Conservation (phyloP, 2,113 vertebrate genomes). For the Mionectes macconnelli region DNA sequence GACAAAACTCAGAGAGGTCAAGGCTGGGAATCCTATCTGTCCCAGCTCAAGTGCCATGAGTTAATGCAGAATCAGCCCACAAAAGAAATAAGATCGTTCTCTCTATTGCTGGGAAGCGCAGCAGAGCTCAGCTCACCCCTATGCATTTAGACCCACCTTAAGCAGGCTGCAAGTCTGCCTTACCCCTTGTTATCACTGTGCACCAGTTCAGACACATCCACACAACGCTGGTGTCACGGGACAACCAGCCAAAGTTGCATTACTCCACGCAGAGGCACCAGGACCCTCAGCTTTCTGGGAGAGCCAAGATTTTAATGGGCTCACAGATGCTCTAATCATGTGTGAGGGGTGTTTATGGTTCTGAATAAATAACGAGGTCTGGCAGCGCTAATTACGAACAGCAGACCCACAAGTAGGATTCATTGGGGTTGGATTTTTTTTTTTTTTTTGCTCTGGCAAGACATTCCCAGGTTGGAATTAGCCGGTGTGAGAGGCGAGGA, state of each 20-base stretch:
- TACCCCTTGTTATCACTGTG: accelerated
- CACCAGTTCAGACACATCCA: neutral
- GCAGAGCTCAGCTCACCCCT: neutral
- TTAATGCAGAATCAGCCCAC: neutral
- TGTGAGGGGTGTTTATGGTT: neutral
- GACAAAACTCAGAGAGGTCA: neutral
- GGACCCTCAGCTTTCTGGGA: neutral
- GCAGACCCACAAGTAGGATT: neutral
- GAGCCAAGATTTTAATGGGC: neutral
- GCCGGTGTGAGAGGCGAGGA: neutral
- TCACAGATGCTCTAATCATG: neutral
- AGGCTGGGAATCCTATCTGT: neutral
- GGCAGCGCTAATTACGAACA: neutral
- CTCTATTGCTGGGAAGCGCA: neutral
- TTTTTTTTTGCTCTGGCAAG: neutral
- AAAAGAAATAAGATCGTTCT: neutral
- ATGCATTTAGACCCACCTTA: neutral
- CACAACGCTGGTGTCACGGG: neutral
- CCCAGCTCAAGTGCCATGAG: neutral
- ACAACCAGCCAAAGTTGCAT: neutral
- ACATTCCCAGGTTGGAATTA: neutral
- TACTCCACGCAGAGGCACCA: neutral
- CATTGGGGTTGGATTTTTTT: neutral
- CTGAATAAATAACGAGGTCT: neutral
- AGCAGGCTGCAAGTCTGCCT: neutral